Evolutionary conservation across 2,797 vertebrate species (phyloP), one percentile per base, ranked within the genome.

Genomic region (Silurus aristotelis): DNA sequence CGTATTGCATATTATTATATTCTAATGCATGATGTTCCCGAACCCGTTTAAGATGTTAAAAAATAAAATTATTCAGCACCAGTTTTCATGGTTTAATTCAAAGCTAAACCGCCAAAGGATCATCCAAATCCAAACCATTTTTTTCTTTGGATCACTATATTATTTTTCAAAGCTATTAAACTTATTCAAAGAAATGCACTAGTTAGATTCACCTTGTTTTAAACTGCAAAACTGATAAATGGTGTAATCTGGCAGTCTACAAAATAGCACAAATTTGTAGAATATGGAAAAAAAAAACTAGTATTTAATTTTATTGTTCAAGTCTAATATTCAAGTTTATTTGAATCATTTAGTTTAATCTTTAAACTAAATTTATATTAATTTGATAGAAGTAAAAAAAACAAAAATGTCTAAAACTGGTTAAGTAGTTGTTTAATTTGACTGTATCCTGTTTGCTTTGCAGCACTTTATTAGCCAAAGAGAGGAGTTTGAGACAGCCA

Each of bases 391-490:
- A 25, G 3, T 25, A 52, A n/a, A 48, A 71, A 46, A 31, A 72
- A 13, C 22, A 2, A 55, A 38, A 22, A 77, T 60, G 15, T 61
- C 19, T 43, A 60, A 61, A 72, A 48, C 12, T 72, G 43, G 20
- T n/a, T 52, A 72, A 48, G n/a, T 48, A 72, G 70, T 48, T 46
- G 19, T 71, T 48, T 48, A 64, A 4, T 12, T 78, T 52, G 78
- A 12, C 38, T 83, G 27, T 52, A 75, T 64, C 3, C 3, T 56
- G 5, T 72, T 84, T 27, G 7, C 58, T 82, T 13, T 82, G 14
- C 88, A 99, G 98, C 97, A 99, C 93, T 99, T 99, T 92, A 99
- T 99, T 89, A 92, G 94, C 84, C 98, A 99, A 89, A 94, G 98
- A n/a, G 98, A 99, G 91, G 98, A 99, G 93, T 99, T 99, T 91